phyloP scores from a whole-genome alignment of 2,888 invertebrate genomes.

The Rhagonycha fulva region DNA sequence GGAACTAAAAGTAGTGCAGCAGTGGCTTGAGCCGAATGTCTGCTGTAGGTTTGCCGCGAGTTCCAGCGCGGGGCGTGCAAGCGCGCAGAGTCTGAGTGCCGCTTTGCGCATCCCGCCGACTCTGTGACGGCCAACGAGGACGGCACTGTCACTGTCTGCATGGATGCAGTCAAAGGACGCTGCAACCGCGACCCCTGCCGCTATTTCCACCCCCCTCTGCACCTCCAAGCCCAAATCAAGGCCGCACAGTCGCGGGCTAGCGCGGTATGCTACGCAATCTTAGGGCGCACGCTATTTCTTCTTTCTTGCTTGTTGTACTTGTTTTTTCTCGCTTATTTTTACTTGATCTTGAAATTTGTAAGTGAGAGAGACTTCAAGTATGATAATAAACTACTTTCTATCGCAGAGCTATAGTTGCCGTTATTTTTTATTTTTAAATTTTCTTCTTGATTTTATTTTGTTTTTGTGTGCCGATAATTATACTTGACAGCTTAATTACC shows the following conservation, averaged over 20 bases:
- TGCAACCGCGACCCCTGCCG: constrained; percentile 99
- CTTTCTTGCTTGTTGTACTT: constrained; percentile 57
- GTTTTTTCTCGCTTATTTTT: constrained; percentile 31
- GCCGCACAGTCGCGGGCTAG: constrained; percentile 92
- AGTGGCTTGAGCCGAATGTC: constrained; percentile 53
- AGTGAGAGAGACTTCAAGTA: constrained; percentile 15
- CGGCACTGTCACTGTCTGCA: constrained; percentile 99
- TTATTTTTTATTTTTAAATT: constrained; percentile 19
- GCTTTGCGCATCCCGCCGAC: constrained; percentile 98
- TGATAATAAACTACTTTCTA: constrained; percentile 22
- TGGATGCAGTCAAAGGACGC: constrained; percentile 99
- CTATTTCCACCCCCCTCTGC: constrained; percentile 99
- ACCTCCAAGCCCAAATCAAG: constrained; percentile 99
- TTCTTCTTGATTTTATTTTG: constrained; percentile 12
- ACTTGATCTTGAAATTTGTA: constrained; percentile 15
- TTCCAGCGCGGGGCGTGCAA: constrained; percentile 98
- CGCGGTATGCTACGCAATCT: constrained; percentile 80
- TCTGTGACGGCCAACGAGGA: constrained; percentile 95
- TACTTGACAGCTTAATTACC: neutral
- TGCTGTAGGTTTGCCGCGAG: constrained; percentile 95
- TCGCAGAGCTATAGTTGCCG: constrained; percentile 30
- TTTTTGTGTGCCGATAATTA: constrained; percentile 3
- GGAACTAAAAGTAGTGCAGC: constrained; percentile 35
- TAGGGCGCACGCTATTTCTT: constrained; percentile 56
- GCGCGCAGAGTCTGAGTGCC: constrained; percentile 96